Evolutionary conservation across 1,140 invertebrate genomes (phyloP).

Genomic region (Sitobion miscanthi): DNA sequence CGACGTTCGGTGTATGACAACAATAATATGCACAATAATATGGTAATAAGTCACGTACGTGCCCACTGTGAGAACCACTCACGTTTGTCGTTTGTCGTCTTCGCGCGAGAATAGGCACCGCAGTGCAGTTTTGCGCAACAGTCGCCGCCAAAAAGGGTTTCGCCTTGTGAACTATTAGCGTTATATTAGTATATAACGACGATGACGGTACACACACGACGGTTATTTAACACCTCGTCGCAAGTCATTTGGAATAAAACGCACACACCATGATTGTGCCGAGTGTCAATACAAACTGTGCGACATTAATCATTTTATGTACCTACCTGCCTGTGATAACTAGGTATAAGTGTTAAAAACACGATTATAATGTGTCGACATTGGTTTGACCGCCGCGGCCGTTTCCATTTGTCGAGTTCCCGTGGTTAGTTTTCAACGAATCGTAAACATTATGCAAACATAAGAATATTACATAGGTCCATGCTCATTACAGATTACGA

Average conservation of each 20-base stretch:
- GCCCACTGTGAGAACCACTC: not conserved
- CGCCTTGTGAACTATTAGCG: conserved; percentile 3
- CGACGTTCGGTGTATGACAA: not conserved
- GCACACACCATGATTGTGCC: not conserved
- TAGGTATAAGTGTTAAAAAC: not conserved
- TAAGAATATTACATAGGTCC: not conserved
- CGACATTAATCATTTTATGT: not conserved
- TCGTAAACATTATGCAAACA: not conserved
- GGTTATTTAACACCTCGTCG: not conserved
- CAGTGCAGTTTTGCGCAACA: not conserved
- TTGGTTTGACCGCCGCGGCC: not conserved
- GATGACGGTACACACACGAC: not conserved
- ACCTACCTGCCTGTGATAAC: too few relatives aligned
- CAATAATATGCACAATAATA: not conserved
- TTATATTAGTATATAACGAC: not conserved
- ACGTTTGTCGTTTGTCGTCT: not conserved
- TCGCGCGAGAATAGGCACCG: not conserved
- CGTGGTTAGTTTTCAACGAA: not conserved
- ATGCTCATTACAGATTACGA: not conserved
- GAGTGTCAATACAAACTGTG: not conserved
- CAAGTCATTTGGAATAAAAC: not conserved
- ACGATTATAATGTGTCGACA: not conserved
- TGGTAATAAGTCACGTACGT: not conserved
- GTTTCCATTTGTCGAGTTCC: not conserved
- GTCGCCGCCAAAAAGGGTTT: not conserved